These are phyloP conservation scores for Aix galericulata DNA, from an alignment of 2,113 vertebrate genomes.

Conservation along the genomic window DNA sequence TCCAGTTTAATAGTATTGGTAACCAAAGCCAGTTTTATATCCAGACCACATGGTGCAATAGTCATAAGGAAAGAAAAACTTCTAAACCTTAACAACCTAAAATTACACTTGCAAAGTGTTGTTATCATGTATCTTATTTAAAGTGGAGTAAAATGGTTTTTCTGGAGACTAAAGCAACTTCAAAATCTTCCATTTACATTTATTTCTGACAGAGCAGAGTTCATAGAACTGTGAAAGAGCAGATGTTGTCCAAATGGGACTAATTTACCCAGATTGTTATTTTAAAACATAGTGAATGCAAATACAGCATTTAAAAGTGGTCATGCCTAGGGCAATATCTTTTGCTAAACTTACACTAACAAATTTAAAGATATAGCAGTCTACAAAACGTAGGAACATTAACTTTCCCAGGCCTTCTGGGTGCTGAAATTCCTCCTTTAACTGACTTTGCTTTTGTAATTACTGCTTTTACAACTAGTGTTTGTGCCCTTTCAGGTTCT, in stretches of 20 bases:
- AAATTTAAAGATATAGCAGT: background rate
- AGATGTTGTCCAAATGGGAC: constrained; percentile 28
- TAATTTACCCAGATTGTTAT: background rate
- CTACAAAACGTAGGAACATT: background rate
- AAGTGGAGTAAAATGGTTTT: background rate
- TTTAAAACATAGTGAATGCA: constrained; percentile 38
- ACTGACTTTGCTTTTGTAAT: background rate
- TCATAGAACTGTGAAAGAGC: background rate
- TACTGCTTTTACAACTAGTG: background rate
- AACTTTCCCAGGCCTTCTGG: background rate
- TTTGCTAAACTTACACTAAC: background rate
- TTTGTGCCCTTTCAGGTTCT: background rate
- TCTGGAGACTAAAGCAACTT: background rate
- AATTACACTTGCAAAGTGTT: constrained; percentile 27
- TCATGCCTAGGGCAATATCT: background rate
- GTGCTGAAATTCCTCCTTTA: background rate
- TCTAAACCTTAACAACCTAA: background rate
- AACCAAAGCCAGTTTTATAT: constrained; percentile 53
- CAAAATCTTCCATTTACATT: constrained; percentile 4
- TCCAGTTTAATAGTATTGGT: constrained; percentile 17
- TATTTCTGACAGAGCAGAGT: background rate
- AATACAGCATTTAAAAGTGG: background rate
- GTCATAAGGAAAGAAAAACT: background rate
- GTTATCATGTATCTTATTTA: constrained; percentile 17
- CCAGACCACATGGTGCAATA: constrained; percentile 27